These are phyloP conservation scores for Catocala fraxini DNA, from an alignment of 2,888 invertebrate species.

Conservation along the genomic window DNA sequence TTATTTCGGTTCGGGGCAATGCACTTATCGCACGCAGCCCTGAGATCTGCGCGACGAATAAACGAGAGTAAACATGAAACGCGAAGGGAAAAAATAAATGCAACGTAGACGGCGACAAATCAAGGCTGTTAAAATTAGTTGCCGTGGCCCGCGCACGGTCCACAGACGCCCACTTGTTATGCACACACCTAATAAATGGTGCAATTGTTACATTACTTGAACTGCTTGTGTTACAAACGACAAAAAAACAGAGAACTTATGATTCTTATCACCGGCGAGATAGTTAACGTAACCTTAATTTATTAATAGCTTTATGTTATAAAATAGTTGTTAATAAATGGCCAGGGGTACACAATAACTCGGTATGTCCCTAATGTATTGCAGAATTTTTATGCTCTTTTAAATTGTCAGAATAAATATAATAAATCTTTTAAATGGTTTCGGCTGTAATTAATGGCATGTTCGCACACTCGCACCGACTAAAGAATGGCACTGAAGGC, in stretches of 20 bases:
- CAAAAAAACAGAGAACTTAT: conserved; percentile 33
- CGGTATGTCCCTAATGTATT: conserved; percentile 51
- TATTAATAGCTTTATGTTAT: background rate
- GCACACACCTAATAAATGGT: background rate
- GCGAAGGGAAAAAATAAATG: conserved; percentile 64
- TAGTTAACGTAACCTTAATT: no score
- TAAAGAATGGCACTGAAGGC: conserved; percentile 76
- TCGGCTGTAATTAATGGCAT: conserved; percentile 79
- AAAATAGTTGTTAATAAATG: conserved; percentile 13
- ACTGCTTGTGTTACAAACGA: background rate
- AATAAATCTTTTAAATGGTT: conserved; percentile 83
- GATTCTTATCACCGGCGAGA: background rate
- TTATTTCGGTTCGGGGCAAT: conserved; percentile 87
- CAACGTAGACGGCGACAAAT: conserved; percentile 66
- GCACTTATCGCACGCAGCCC: conserved; percentile 83
- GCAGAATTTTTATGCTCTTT: conserved; percentile 60
- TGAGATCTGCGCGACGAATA: conserved; percentile 76
- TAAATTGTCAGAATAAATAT: conserved; percentile 73
- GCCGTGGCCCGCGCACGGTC: background rate
- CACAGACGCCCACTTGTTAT: conserved; percentile 54
- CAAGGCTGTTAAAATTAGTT: conserved; percentile 75
- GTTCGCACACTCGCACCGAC: conserved; percentile 75
- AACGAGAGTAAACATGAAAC: conserved; percentile 77
- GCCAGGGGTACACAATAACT: conserved; percentile 47
- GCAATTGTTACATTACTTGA: conserved; percentile 3